Evolutionary conservation across 2,888 invertebrate species (phyloP).

Genomic region (Zygothrica quintamaculata): DNA sequence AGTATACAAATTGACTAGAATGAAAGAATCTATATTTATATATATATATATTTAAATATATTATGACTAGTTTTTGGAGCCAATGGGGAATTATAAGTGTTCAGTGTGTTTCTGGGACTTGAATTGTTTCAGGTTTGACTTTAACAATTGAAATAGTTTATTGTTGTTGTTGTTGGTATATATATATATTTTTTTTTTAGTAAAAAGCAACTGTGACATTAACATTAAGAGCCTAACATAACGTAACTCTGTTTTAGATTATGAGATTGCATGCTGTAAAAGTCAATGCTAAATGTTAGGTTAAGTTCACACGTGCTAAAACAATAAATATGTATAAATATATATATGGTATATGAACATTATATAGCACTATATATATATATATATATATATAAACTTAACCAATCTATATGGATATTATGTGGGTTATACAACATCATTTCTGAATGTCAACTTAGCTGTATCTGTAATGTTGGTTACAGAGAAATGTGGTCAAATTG

Average conservation of each 20-base stretch:
- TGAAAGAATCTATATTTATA: background rate
- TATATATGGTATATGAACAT: background rate
- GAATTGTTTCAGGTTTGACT: background rate
- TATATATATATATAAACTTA: background rate
- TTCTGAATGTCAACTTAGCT: slow-evolving; percentile 57
- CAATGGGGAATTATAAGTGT: slow-evolving; percentile 11
- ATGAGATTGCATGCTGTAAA: slow-evolving; percentile 16
- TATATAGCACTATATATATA: background rate
- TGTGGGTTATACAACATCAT: slow-evolving; percentile 17
- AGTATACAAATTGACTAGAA: too few relatives aligned
- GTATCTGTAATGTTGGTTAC: slow-evolving; percentile 55
- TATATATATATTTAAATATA: background rate
- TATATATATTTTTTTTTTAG: background rate
- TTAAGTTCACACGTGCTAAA: slow-evolving; percentile 15
- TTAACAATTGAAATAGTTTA: too few relatives aligned
- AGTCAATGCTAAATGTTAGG: slow-evolving; percentile 15
- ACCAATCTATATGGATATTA: background rate
- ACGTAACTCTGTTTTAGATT: slow-evolving; percentile 1
- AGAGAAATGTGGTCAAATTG: slow-evolving; percentile 40
- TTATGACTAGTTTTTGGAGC: slow-evolving; percentile 6
- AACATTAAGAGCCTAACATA: background rate
- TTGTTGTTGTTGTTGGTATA: too few relatives aligned
- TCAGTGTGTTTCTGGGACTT: background rate
- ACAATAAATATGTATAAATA: too few relatives aligned
- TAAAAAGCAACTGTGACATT: slow-evolving; percentile 2